These are phyloP conservation scores for Plecturocebus donacophilus DNA, from an alignment of 2,113 vertebrate genomes.

Conservation along the genomic window DNA sequence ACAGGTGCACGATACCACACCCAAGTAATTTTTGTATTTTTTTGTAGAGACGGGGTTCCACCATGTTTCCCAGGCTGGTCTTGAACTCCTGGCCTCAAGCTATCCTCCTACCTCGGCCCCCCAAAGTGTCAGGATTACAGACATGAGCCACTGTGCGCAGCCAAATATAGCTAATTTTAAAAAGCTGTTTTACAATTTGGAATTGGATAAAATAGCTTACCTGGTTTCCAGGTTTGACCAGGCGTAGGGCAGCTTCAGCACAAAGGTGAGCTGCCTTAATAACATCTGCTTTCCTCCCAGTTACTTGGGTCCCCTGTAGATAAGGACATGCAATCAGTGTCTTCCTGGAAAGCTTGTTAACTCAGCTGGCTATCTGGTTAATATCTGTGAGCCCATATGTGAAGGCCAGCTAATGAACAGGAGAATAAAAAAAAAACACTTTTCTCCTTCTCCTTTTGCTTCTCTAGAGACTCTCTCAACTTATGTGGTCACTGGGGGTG, in stretches of 20 bases:
- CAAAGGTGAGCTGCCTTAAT: slow-evolving; percentile 96
- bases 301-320: slow-evolving; percentile 91
- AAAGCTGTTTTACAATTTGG: not conserved
- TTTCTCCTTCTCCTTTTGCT: not conserved
- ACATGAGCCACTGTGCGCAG: not conserved
- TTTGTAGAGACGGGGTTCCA: too few relatives aligned
- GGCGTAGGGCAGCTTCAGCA: slow-evolving; percentile 95
- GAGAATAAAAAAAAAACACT: not conserved
- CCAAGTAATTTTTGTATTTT: too few relatives aligned
- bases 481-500: not conserved
- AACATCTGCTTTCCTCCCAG: slow-evolving; percentile 96
- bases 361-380: not conserved
- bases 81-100: too few relatives aligned
- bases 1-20: too few relatives aligned
- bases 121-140: too few relatives aligned
- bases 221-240: slow-evolving; percentile 99
- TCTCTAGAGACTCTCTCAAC: slow-evolving; percentile 7
- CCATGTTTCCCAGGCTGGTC: too few relatives aligned
- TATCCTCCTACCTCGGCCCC: too few relatives aligned
- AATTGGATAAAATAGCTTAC: slow-evolving; percentile 78
- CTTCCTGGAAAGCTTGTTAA: not conserved
- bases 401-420: not conserved
- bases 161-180: not conserved
- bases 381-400: not conserved
- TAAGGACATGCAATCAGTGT: not conserved